phyloP scores from a whole-genome alignment of 1,140 invertebrate species.

The Zaprionus taronus region DNA sequence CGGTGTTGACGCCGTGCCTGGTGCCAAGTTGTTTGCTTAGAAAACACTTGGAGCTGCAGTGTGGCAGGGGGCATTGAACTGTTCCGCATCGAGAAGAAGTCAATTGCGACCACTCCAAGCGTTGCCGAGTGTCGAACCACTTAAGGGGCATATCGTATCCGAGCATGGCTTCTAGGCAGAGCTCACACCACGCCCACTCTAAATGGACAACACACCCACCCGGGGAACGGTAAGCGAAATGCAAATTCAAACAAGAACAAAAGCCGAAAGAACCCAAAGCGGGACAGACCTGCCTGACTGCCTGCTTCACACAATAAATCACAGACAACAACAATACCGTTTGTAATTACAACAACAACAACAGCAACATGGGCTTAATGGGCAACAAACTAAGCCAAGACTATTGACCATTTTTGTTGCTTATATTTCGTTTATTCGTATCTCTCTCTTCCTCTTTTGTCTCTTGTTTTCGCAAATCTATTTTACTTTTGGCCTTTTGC shows the following conservation, averaged over 20 bases:
- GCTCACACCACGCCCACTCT: constrained; percentile 38
- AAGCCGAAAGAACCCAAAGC: constrained; percentile 24
- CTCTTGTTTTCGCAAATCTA: constrained; percentile 22
- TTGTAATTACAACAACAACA: constrained; percentile 41
- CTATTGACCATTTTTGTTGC: constrained; percentile 44
- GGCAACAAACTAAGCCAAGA: constrained; percentile 40
- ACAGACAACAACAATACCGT: constrained; percentile 25
- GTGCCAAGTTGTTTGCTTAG: constrained; percentile 42
- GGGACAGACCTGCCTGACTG: constrained; percentile 2
- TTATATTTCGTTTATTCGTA: neutral
- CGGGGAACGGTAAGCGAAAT: constrained; percentile 23
- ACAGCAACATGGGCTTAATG: constrained; percentile 19
- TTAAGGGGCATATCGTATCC: constrained; percentile 27
- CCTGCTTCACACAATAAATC: constrained; percentile 52
- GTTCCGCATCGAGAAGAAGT: constrained; percentile 27
- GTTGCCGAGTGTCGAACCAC: constrained; percentile 41
- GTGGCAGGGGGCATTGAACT: constrained; percentile 47
- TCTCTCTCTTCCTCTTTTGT: neutral
- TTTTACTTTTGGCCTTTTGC: constrained; percentile 27
- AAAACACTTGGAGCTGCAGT: constrained; percentile 42
- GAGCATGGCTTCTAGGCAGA: constrained; percentile 36
- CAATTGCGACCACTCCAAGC: constrained; percentile 43
- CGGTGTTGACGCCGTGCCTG: neutral
- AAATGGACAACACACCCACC: constrained; percentile 44
- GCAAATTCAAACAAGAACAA: constrained; percentile 39